Evolutionary conservation across 2,113 vertebrate species (phyloP), one percentile per base, ranked within the genome.

Genomic region (Dicrurus megarhynchus): DNA sequence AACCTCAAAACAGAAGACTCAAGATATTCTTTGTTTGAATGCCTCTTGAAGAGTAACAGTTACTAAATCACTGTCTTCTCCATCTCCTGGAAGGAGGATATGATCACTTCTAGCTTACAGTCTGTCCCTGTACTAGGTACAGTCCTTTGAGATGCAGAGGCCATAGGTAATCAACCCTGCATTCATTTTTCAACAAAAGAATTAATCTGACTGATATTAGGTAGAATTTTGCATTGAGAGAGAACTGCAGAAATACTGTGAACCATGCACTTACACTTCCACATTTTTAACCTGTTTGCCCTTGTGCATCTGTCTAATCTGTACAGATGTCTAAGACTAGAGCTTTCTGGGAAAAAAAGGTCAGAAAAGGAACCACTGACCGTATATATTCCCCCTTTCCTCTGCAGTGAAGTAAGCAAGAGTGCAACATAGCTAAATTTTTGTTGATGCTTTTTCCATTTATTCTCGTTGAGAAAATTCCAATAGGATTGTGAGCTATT

Each of bases 181-280:
- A 74, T 77, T 88, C 28, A 50, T 74, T 92, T 94, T 90, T 69
- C 52, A 69, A 76, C 63, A 73, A 86, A 95, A 93, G 39, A 85
- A 60, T 82, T 73, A 85, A 69, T 88, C 68, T 76, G 37, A 52
- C 50, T 84, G 71, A 69, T 88, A 79, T 47, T 75, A 71, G 70
- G 35, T 81, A 50, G 42, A 73, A 67, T 79, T 93, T 89, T 93
- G 11, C 35, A 5, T 76, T 69, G 68, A 67, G 64, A 69, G 26
- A 78, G 65, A 92, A 55, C n/a, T 81, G 42, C 49, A 77, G 64
- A 57, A 86, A 44, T 69, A 37, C 42, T n/a, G 19, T 60, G 70
- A 84, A 53, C 39, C 13, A 17, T 35, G 37, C 26, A 18, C 61
- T 82, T 82, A 26, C 28, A n/a, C 33, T 75, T 86, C 33, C 22